phyloP scores from a whole-genome alignment of 1,140 invertebrate species.

The Dermatophagoides farinae region DNA sequence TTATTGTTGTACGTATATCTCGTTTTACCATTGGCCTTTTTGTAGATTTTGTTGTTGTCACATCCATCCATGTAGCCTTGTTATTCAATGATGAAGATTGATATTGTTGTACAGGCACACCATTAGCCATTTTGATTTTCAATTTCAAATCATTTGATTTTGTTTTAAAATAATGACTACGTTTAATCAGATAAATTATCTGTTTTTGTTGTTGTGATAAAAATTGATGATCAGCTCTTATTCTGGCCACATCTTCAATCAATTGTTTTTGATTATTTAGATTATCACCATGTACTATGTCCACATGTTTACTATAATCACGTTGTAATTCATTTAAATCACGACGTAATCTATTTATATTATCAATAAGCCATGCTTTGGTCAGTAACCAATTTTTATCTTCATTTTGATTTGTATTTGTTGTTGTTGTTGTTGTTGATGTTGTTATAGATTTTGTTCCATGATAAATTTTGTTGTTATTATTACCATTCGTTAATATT shows the following conservation, averaged over 20 bases:
- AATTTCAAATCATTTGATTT: background rate
- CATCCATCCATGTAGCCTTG: background rate
- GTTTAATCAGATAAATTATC: conserved; percentile 14
- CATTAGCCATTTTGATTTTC: background rate
- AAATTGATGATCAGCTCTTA: conserved; percentile 11
- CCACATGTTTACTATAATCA: conserved; percentile 3
- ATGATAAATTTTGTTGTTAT: background rate
- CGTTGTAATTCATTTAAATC: conserved; percentile 14
- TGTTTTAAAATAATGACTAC: background rate
- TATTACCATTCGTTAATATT: background rate
- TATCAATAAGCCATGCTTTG: conserved; percentile 16
- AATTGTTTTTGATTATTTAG: background rate
- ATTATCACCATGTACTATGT: background rate
- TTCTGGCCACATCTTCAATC: background rate
- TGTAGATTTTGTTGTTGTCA: background rate
- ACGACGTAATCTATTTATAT: conserved; percentile 11
- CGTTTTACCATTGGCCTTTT: background rate
- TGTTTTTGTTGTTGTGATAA: conserved; percentile 12
- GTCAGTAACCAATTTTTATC: conserved; percentile 17
- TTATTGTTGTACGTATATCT: background rate
- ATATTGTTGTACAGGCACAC: background rate
- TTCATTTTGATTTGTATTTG: background rate
- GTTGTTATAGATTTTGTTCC: background rate
- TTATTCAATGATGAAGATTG: background rate
- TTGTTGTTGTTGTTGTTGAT: background rate